Evolutionary conservation across 2,888 invertebrate species (phyloP).

Genomic region (Steinernema scapterisci): DNA sequence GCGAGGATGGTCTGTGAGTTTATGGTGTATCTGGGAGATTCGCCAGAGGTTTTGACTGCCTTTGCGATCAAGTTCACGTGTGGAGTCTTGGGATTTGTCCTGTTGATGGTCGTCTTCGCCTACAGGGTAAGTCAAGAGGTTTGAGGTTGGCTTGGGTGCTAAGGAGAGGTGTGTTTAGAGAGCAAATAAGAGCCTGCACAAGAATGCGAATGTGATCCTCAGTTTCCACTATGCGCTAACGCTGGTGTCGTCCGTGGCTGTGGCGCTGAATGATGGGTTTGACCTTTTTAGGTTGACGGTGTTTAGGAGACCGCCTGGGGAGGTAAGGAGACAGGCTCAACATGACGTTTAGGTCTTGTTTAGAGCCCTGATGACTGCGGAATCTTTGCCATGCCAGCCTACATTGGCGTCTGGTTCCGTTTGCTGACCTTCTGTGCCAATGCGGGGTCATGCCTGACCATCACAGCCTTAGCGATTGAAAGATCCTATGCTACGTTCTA

Average conservation of each 20-base stretch:
- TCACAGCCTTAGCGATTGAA: constrained; percentile 24
- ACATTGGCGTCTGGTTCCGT: constrained; percentile 3
- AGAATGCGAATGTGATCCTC: constrained; percentile 9
- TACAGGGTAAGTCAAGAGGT: not conserved
- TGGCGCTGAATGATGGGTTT: constrained; percentile 2
- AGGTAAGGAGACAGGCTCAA: not conserved
- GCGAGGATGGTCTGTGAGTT: not conserved
- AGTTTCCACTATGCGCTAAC: not conserved
- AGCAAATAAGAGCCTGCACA: not conserved
- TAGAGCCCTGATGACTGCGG: not conserved
- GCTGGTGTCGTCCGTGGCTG: not conserved
- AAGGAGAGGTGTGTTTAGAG: not conserved
- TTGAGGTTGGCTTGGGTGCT: too few relatives aligned
- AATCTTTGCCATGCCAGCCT: constrained; percentile 16
- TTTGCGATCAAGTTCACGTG: constrained; percentile 9
- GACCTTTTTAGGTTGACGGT: constrained; percentile 11
- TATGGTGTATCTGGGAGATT: constrained; percentile 4
- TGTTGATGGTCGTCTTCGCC: not conserved
- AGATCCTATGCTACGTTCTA: constrained; percentile 32
- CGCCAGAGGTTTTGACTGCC: not conserved
- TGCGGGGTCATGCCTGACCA: not conserved
- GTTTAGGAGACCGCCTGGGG: not conserved
- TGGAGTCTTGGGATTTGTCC: not conserved
- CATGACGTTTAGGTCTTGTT: not conserved
- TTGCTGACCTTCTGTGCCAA: constrained; percentile 9